Conservation (phyloP, 2,113 vertebrate genomes). For the Mesitornis unicolor region DNA sequence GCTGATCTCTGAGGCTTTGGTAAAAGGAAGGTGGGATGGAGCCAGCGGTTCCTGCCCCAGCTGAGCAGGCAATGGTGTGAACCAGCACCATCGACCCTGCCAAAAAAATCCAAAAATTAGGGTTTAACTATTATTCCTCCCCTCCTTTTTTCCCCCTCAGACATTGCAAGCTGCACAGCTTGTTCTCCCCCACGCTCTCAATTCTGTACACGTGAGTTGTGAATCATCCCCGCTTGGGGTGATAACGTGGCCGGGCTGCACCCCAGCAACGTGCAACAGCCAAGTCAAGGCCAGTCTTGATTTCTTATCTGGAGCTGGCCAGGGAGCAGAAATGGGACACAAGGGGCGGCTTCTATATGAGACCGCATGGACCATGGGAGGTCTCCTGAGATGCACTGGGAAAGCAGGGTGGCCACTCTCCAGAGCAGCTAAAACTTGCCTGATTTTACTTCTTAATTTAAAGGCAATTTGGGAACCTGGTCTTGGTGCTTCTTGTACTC, state of each 20-base stretch:
- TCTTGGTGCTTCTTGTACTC: background rate
- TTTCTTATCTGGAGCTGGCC: background rate
- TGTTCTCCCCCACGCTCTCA: fast-evolving
- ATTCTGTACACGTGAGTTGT: background rate
- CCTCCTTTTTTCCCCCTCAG: no score
- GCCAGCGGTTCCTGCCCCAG: fast-evolving
- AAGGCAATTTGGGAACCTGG: background rate
- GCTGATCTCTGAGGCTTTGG: background rate
- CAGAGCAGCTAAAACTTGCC: background rate
- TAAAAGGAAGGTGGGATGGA: background rate
- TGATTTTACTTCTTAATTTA: background rate
- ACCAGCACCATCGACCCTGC: fast-evolving
- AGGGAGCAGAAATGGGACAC: background rate
- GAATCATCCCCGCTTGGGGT: background rate
- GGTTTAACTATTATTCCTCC: background rate
- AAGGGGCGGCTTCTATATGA: background rate
- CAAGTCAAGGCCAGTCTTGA: background rate
- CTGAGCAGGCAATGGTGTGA: background rate
- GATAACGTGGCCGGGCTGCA: background rate
- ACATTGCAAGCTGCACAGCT: background rate
- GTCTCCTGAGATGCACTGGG: background rate
- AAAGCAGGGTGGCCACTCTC: background rate
- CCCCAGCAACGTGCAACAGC: background rate
- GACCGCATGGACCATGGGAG: fast-evolving
- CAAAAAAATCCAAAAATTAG: fast-evolving